Evolutionary conservation across 2,888 invertebrate species (phyloP), one percentile per base, ranked within the genome.

Genomic region (Pollenia amentaria): DNA sequence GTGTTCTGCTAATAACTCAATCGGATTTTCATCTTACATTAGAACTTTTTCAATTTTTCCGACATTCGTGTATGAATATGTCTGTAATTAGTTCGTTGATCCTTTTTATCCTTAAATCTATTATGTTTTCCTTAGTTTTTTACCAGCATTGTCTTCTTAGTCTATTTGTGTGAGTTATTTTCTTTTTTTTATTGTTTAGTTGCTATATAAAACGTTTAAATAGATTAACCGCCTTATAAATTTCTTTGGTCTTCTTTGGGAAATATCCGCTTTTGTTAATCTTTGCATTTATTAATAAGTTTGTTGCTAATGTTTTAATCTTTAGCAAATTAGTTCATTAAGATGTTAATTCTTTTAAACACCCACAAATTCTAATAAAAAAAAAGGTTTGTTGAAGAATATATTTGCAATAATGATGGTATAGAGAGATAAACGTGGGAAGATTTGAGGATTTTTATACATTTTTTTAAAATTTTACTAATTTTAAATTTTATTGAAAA

Each of bases 271-370:
- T 87, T 83, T 73, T 62, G 72, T 65, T 86, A 69, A 78, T 76
- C 86, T 29, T 38, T 60, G 72, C 72, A 77, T 77, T 80, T 80
- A 62, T 84, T 67, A 21, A 60, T 51, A 77, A n/a, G n/a, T 53
- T 79, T 67, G 51, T 72, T 55, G 80, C 83, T 87, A 87, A 88
- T 88, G 85, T 89, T 86, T 90, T 92, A 93, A 93, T 93, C 92
- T 90, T 90, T 89, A 90, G 92, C 91, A 92, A 93, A 93, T 93
- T 93, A 93, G 93, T 93, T 92, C 93, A 93, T 93, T 93, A 93
- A 93, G 91, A 93, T 92, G 93, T 93, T 93, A 93, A 92, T 92
- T 93, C 91, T 89, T 89, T 90, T 89, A 91, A 92, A 93, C 93
- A 93, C 93, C 92, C 92, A 90, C 92, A 91, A 91, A 92, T 90